Evolutionary conservation across 2,797 vertebrate species (phyloP).

Genomic region (Diplodus sargus): DNA sequence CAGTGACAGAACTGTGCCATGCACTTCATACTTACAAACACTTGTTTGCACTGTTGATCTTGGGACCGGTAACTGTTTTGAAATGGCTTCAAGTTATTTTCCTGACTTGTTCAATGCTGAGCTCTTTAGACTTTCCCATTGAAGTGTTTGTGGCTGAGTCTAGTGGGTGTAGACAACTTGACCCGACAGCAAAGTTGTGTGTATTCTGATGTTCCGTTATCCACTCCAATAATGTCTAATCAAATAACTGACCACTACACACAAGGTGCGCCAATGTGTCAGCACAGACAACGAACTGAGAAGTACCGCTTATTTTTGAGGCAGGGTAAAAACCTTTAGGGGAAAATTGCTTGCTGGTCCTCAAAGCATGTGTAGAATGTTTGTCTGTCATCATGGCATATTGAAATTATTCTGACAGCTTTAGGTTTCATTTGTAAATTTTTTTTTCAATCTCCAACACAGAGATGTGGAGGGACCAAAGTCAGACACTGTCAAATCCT

Average conservation of each 20-base stretch:
- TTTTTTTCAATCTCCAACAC: no score
- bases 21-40: no score
- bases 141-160: no score
- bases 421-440: not conserved
- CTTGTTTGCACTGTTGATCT: no score
- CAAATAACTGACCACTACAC: not conserved
- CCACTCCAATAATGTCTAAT: not conserved
- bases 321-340: not conserved
- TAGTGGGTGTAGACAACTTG: no score
- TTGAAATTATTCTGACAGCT: not conserved
- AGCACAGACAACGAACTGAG: not conserved
- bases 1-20: no score
- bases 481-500: not conserved
- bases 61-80: no score
- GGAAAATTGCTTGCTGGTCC: not conserved
- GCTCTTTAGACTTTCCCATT: no score
- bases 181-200: not conserved
- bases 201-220: not conserved
- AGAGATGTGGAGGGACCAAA: not conserved
- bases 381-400: not conserved
- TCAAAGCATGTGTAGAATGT: not conserved
- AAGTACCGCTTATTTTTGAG: not conserved
- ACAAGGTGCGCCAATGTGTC: not conserved
- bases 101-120: no score
- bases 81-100: no score